Evolutionary conservation across 2,888 invertebrate genomes (phyloP).

Genomic region (Torymus tubicola): DNA sequence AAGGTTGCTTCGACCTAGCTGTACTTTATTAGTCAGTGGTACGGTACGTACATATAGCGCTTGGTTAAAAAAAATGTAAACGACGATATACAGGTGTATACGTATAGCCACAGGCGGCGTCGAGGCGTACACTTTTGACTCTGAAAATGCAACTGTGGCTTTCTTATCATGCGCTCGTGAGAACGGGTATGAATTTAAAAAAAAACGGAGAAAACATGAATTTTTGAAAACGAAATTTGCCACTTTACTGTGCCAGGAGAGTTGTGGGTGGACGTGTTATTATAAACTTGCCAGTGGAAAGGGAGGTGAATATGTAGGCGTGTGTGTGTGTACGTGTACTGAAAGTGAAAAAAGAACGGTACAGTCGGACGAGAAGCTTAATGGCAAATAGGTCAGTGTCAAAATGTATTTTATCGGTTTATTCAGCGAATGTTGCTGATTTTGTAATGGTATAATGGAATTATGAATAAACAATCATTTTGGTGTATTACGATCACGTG

Average conservation of each 20-base stretch:
- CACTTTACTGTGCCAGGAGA: neutral
- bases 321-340: too few relatives aligned
- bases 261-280: neutral
- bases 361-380: neutral
- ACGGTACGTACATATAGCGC: neutral
- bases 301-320: too few relatives aligned
- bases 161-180: conserved; percentile 22
- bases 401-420: too few relatives aligned
- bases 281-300: conserved; percentile 21
- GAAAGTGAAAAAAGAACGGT: too few relatives aligned
- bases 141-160: conserved; percentile 18
- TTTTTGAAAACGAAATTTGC: conserved; percentile 46
- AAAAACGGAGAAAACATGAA: conserved; percentile 44
- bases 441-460: too few relatives aligned
- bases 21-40: conserved; percentile 15
- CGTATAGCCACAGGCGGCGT: neutral
- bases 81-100: conserved; percentile 3
- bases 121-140: conserved; percentile 26
- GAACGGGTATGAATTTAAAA: conserved; percentile 41
- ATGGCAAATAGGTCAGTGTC: too few relatives aligned
- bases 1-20: neutral
- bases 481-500: too few relatives aligned
- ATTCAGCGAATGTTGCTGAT: too few relatives aligned
- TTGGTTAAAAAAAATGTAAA: conserved; percentile 14
- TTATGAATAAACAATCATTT: too few relatives aligned